These are phyloP conservation scores for Spinus olivaceus DNA, from an alignment of 2,797 vertebrate genomes.

Conservation along the genomic window DNA sequence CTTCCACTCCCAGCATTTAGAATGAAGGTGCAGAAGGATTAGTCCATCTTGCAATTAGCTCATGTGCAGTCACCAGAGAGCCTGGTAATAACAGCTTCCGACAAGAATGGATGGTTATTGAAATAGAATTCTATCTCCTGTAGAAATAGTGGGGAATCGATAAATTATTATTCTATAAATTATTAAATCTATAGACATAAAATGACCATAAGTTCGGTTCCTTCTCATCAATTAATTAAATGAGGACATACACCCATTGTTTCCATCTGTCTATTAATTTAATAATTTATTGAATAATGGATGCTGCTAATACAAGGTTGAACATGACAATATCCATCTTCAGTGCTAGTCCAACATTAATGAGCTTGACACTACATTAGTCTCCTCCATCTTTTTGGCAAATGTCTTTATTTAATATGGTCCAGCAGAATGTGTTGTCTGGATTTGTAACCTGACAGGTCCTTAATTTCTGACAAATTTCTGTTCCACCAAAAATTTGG, in stretches of 20 bases:
- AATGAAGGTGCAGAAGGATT: not conserved
- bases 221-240: constrained; percentile 67
- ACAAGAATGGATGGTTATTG: constrained; percentile 45
- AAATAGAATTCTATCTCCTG: constrained; percentile 55
- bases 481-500: not conserved
- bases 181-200: constrained; percentile 65
- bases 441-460: not conserved
- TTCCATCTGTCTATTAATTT: constrained; percentile 59
- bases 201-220: constrained; percentile 41
- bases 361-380: constrained; percentile 30
- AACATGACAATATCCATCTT: constrained; percentile 30
- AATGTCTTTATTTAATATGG: not conserved
- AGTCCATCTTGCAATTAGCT: constrained; percentile 1
- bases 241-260: constrained; percentile 28
- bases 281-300: constrained; percentile 68
- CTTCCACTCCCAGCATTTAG: not conserved
- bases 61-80: not conserved
- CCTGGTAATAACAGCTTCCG: constrained; percentile 29
- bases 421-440: not conserved
- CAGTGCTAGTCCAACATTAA: constrained; percentile 13
- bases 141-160: constrained; percentile 49
- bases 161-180: constrained; percentile 68
- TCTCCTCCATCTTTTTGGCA: constrained; percentile 18
- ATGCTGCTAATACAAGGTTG: constrained; percentile 32
- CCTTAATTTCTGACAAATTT: not conserved